Evolutionary conservation across 2,113 vertebrate species (phyloP).

Genomic region (Tetrao urogallus): DNA sequence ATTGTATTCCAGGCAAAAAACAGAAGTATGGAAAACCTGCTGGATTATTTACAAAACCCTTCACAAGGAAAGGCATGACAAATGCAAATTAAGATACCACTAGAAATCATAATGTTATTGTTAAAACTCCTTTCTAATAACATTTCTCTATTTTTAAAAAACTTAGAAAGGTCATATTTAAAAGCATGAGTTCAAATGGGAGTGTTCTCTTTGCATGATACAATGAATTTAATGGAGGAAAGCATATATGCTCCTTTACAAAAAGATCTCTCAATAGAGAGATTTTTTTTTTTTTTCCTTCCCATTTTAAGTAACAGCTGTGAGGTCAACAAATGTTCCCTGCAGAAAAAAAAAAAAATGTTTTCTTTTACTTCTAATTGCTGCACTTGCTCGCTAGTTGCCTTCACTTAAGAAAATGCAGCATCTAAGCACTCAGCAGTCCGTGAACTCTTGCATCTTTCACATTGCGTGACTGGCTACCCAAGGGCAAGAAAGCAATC

Average conservation of each 20-base stretch:
- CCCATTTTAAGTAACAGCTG: neutral
- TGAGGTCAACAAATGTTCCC: neutral
- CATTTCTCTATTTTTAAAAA: neutral
- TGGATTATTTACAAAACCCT: neutral
- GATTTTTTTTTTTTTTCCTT: neutral
- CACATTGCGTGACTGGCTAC: slow-evolving; percentile 40
- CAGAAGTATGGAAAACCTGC: neutral
- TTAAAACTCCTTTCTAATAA: neutral
- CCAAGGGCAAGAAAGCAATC: slow-evolving; percentile 50
- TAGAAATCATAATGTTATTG: neutral
- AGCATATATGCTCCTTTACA: neutral
- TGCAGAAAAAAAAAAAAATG: slow-evolving; percentile 16
- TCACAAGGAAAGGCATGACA: neutral
- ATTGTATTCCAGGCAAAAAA: neutral
- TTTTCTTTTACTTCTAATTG: slow-evolving; percentile 68
- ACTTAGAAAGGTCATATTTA: neutral
- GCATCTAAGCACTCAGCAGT: slow-evolving; percentile 48
- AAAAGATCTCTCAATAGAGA: neutral
- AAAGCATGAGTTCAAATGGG: neutral
- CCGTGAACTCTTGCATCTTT: slow-evolving; percentile 6
- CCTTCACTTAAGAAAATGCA: slow-evolving; percentile 24
- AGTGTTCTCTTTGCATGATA: neutral
- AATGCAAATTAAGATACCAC: neutral
- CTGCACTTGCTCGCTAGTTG: slow-evolving; percentile 2
- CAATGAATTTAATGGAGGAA: neutral